Evolutionary conservation across 2,888 invertebrate genomes (phyloP).

Genomic region (Opisthograptis luteolata): DNA sequence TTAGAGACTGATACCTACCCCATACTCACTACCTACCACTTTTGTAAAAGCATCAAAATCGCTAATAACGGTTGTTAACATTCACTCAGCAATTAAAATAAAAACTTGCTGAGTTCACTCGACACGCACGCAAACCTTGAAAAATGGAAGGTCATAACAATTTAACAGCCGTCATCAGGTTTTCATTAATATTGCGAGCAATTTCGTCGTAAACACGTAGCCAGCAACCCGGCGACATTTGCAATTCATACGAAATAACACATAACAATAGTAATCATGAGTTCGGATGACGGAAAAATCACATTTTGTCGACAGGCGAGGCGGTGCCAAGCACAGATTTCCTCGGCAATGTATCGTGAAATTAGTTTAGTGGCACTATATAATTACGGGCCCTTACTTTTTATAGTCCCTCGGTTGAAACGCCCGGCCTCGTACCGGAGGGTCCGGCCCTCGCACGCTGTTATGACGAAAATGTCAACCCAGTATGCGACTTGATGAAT

Average conservation of each 20-base stretch:
- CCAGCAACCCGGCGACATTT: constrained; percentile 52
- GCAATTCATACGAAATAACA: constrained; percentile 79
- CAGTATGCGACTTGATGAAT: constrained; percentile 82
- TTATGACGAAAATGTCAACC: constrained; percentile 83
- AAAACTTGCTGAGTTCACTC: constrained; percentile 36
- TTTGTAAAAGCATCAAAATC: constrained; percentile 19
- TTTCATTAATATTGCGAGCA: constrained; percentile 61
- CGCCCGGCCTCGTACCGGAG: constrained; percentile 37
- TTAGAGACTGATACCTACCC: too few relatives aligned
- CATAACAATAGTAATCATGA: constrained; percentile 79
- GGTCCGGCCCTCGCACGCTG: constrained; percentile 57
- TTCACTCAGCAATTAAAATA: constrained; percentile 43
- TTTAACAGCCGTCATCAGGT: constrained; percentile 58
- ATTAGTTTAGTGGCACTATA: constrained; percentile 84
- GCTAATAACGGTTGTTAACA: constrained; percentile 32
- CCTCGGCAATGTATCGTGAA: constrained; percentile 84
- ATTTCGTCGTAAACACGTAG: constrained; percentile 58
- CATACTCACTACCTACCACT: not conserved
- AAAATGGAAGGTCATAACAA: constrained; percentile 55
- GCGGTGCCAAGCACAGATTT: constrained; percentile 84
- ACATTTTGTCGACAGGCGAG: constrained; percentile 71
- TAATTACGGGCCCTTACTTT: constrained; percentile 82
- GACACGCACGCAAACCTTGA: constrained; percentile 50
- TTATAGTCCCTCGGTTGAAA: constrained; percentile 63
- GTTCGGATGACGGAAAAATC: constrained; percentile 76